Percentiles rank a stretch among this genome's conserved stretches.
phyloP scores from a whole-genome alignment of 1,140 invertebrate species.

The Drosophila sechellia region DNA sequence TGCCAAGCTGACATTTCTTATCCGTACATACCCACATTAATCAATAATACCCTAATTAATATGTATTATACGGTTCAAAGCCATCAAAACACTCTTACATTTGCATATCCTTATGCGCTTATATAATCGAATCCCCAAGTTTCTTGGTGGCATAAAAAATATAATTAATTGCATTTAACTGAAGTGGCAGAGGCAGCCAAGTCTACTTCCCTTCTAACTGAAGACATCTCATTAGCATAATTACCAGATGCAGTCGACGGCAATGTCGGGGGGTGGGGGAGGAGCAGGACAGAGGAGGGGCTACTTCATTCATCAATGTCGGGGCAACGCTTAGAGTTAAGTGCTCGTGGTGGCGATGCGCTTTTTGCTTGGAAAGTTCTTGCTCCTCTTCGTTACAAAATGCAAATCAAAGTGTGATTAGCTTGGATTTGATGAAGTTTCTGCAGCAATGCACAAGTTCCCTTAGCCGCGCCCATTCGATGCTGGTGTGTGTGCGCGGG shows the following conservation, averaged over 20 bases:
- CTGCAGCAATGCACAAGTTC: conserved; percentile 78
- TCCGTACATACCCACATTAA: neutral
- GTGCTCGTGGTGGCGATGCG: conserved; percentile 62
- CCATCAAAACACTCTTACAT: neutral
- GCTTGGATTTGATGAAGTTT: conserved; percentile 80
- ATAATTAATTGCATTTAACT: conserved; percentile 81
- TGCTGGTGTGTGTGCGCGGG: conserved; percentile 15
- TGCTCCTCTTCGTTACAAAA: conserved; percentile 63
- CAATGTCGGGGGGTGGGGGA: neutral
- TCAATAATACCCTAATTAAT: conserved; percentile 5
- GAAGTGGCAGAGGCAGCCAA: conserved; percentile 69
- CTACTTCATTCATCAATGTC: conserved; percentile 78
- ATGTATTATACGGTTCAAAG: neutral
- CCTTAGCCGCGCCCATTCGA: conserved; percentile 7
- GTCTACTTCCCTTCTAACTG: conserved; percentile 63
- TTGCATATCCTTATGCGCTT: conserved; percentile 21
- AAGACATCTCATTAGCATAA: conserved; percentile 80
- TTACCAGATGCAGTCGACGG: conserved; percentile 55
- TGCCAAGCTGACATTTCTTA: too few species aligned
- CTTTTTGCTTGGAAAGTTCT: conserved; percentile 61
- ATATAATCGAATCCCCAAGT: conserved; percentile 29
- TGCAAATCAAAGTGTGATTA: conserved; percentile 83
- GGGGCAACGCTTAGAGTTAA: conserved; percentile 68
- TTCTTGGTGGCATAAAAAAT: conserved; percentile 63
- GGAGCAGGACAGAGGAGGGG: neutral